These are phyloP conservation scores for Erinaceus europaeus DNA, from an alignment of 2,113 vertebrate species.

Conservation along the genomic window DNA sequence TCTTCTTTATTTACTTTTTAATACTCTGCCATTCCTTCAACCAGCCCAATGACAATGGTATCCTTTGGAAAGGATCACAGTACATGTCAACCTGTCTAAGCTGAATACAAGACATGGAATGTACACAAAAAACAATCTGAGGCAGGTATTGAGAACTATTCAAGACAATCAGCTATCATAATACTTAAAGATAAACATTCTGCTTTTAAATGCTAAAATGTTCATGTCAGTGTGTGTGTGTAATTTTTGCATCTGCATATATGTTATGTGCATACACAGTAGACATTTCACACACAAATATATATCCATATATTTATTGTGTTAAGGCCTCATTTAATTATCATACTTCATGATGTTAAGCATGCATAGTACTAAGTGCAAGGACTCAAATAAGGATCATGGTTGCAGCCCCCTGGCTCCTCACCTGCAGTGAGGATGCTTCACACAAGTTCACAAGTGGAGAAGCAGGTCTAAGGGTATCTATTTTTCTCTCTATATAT, in stretches of 20 bases:
- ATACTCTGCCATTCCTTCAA: not conserved
- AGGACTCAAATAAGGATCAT: too few species aligned
- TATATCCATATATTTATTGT: not conserved
- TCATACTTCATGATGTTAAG: too few species aligned
- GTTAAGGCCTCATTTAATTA: too few species aligned
- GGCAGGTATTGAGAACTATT: not conserved
- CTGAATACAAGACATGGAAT: not conserved
- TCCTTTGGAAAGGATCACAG: not conserved
- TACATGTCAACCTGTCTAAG: not conserved
- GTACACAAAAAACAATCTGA: not conserved
- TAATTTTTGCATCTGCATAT: rapidly evolving
- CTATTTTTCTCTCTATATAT: too few species aligned
- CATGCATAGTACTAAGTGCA: too few species aligned
- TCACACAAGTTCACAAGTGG: too few species aligned
- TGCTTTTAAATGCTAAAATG: not conserved
- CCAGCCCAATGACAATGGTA: not conserved
- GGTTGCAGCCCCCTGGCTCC: too few species aligned
- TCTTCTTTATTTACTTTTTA: not conserved
- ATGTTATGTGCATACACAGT: not conserved
- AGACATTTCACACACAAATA: not conserved
- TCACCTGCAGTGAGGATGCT: too few species aligned
- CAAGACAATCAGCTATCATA: not conserved
- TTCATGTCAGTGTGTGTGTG: not conserved
- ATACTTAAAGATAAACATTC: not conserved
- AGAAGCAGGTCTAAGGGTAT: too few species aligned